These are phyloP conservation scores for Melanerpes formicivorus DNA, from an alignment of 2,113 vertebrate genomes.

Conservation along the genomic window DNA sequence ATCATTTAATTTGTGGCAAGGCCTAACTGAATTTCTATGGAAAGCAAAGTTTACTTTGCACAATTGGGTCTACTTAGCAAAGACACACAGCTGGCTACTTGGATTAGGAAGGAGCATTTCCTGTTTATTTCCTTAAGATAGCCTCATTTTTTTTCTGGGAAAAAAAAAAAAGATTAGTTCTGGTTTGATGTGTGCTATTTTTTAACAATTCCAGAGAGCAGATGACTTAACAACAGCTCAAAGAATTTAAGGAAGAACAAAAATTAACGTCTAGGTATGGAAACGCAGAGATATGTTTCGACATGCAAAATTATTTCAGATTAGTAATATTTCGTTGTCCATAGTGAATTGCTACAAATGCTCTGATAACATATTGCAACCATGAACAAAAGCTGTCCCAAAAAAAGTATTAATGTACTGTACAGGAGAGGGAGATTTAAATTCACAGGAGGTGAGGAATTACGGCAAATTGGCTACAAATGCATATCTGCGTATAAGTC, in stretches of 20 bases:
- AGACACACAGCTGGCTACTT: slow-evolving; percentile 8
- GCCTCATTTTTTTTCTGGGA: not conserved
- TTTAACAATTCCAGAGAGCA: not conserved
- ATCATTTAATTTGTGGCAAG: not conserved
- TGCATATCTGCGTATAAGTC: not conserved
- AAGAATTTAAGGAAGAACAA: not conserved
- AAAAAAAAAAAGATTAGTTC: not conserved
- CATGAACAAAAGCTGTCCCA: not conserved
- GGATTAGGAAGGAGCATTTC: slow-evolving; percentile 35
- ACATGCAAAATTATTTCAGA: not conserved
- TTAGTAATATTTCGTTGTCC: not conserved
- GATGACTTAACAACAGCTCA: not conserved
- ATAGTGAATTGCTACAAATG: not conserved
- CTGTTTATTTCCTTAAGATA: slow-evolving; percentile 43
- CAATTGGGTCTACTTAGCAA: not conserved
- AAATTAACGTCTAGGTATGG: not conserved
- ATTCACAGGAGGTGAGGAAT: not conserved
- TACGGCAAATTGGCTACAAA: not conserved
- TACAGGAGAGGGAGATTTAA: not conserved
- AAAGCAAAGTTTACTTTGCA: not conserved
- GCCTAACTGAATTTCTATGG: not conserved
- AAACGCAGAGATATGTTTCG: not conserved
- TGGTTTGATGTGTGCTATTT: not conserved
- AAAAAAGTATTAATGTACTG: not conserved
- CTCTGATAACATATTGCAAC: not conserved